These are phyloP conservation scores for Linnaemya vulpina DNA, from an alignment of 2,888 invertebrate genomes.

Conservation along the genomic window DNA sequence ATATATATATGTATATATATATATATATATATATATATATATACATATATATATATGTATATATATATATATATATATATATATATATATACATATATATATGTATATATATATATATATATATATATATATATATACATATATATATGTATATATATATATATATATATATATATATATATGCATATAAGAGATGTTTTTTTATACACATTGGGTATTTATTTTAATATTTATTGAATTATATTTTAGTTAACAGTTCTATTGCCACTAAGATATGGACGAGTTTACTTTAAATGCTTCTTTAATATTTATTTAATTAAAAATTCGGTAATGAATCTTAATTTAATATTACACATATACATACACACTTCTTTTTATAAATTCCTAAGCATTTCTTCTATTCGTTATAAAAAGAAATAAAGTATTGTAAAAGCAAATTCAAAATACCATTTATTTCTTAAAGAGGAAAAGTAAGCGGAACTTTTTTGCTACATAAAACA, in stretches of 20 bases:
- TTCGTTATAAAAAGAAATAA: conserved; percentile 47
- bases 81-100: too few species aligned
- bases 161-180: too few species aligned
- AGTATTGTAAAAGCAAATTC: conserved; percentile 45
- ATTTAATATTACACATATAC: conserved; percentile 4
- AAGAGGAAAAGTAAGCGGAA: too few species aligned
- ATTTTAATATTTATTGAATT: conserved; percentile 1
- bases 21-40: too few species aligned
- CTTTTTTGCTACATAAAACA: too few species aligned
- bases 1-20: too few species aligned
- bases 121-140: too few species aligned
- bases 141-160: too few species aligned
- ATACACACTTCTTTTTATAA: conserved; percentile 1
- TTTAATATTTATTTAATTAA: not conserved
- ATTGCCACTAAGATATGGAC: not conserved
- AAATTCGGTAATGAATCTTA: conserved; percentile 9
- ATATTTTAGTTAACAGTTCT: not conserved
- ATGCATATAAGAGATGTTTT: too few species aligned
- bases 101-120: too few species aligned
- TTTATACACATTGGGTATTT: conserved; percentile 1
- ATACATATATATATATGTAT: too few species aligned
- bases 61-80: too few species aligned
- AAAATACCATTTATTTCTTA: not conserved
- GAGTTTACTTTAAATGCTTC: not conserved
- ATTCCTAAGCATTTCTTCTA: conserved; percentile 9